phyloP scores from a whole-genome alignment of 2,797 vertebrate species.

The Acipenser transmontanus region DNA sequence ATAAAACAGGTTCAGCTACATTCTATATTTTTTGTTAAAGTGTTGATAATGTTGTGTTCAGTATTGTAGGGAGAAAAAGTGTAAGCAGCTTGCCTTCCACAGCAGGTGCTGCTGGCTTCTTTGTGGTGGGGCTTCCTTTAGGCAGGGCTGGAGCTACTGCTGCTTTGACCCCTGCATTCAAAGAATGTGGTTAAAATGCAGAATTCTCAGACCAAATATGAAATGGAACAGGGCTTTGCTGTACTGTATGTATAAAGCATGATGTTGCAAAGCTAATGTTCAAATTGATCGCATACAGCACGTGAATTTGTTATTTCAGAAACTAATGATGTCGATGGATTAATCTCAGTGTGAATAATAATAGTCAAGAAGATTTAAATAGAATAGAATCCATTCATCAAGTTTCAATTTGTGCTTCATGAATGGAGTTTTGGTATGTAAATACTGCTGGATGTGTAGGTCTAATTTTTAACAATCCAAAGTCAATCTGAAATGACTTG shows the following conservation, averaged over 20 bases:
- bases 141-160: slow-evolving; percentile 6
- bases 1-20: background rate
- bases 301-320: too few species aligned
- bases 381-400: too few species aligned
- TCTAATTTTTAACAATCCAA: too few species aligned
- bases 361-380: too few species aligned
- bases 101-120: background rate
- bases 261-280: too few species aligned
- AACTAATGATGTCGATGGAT: too few species aligned
- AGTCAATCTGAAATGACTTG: too few species aligned
- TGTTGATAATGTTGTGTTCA: slow-evolving; percentile 9
- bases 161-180: background rate
- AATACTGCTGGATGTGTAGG: too few species aligned
- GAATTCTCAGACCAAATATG: background rate
- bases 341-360: too few species aligned
- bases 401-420: too few species aligned
- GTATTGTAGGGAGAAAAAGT: background rate
- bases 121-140: background rate
- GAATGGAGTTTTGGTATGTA: too few species aligned
- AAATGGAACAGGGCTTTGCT: background rate
- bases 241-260: background rate
- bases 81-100: slow-evolving; percentile 4
- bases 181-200: background rate
- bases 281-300: too few species aligned
- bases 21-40: slow-evolving; percentile 3